A percentile compares a stretch with the other conserved stretches of the same genome.
Conservation (phyloP, 1,140 invertebrate genomes). For the Scylla paramamosain region DNA sequence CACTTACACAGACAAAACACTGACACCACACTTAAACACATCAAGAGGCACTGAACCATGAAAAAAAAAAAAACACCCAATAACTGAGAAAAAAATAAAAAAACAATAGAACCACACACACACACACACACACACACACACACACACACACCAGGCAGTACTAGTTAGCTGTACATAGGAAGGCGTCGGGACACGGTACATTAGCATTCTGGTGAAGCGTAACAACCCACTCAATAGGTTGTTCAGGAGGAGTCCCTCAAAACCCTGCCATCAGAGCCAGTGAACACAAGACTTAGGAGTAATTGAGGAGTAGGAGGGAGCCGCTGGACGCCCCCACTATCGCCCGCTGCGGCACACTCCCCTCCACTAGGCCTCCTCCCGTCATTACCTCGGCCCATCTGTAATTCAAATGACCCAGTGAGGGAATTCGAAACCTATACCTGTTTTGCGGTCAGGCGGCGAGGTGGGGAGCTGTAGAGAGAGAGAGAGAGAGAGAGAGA, state of each 20-base stretch:
- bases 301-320: not conserved
- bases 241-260: not conserved
- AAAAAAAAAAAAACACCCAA: not conserved
- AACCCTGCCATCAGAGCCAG: not conserved
- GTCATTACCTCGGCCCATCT: conserved; percentile 55
- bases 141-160: not conserved
- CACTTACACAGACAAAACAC: too few species aligned
- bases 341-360: not conserved
- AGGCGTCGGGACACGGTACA: not conserved
- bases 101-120: too few species aligned
- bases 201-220: not conserved
- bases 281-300: conserved; percentile 14
- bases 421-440: conserved; percentile 60
- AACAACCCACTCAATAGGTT: not conserved
- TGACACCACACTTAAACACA: too few species aligned
- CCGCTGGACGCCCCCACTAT: not conserved
- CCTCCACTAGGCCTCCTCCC: conserved; percentile 31
- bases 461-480: not conserved
- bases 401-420: conserved; percentile 40
- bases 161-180: not conserved
- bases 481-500: conserved; percentile 45
- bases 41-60: not conserved
- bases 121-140: not conserved
- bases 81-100: not conserved
- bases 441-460: not conserved